Evolutionary conservation across 2,797 vertebrate genomes (phyloP), one percentile per base, ranked within the genome.

Genomic region (Luscinia luscinia): DNA sequence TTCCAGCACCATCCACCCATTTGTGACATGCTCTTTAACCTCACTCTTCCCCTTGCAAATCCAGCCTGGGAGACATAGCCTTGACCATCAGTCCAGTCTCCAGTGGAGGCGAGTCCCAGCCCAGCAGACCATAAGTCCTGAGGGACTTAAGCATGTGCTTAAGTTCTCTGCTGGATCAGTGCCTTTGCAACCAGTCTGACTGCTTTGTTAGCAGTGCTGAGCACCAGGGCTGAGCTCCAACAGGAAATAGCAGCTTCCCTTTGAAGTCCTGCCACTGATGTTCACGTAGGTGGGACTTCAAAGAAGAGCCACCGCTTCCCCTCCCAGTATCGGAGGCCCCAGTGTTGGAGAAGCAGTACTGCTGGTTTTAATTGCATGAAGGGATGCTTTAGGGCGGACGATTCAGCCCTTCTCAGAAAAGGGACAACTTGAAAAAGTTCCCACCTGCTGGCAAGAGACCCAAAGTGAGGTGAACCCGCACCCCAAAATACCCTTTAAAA

Each of bases 211-310:
- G 94, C 89, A 96, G 90, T 84, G 95, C 94, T 93, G 96, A 96
- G 94, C 93, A 92, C 93, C 74, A 89, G 83, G 95, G 95, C 94
- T 90, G 89, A 95, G 95, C 93, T 95, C 91, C 94, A 96, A 94
- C 83, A 97, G 96, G 96, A 97, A 97, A 95, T 51, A 92, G 83
- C 82, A 95, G 86, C 81, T 94, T 93, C 87, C 82, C 97, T 97
- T 97, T 97, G 97, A 97, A 96, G 93, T 96, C 74, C 94, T 97
- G 95, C 97, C 95, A 97, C 84, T 93, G 90, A 93, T 96, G 95
- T 95, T 97, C 96, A 92, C 45, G 95, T 95, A 97, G 96, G 96
- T 96, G 95, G 96, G 95, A 97, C 96, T 97, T 97, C 96, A 96
- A 97, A 97, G 95, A 84, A 90, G 90, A 96, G 91, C 93, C 94